These are phyloP conservation scores for Chrosomus eos DNA, from an alignment of 2,797 vertebrate species.

Conservation along the genomic window DNA sequence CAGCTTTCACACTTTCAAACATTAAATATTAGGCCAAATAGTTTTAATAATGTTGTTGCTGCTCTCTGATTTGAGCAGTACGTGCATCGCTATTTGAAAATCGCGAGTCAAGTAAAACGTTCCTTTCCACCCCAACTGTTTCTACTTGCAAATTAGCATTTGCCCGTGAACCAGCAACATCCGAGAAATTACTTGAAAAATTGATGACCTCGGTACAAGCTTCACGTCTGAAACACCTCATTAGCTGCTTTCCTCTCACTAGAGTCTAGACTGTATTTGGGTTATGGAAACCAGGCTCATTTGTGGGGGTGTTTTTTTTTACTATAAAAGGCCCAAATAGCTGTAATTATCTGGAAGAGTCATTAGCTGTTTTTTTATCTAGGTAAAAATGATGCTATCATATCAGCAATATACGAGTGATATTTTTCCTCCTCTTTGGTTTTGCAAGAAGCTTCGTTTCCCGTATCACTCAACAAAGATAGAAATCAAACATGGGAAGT, in stretches of 20 bases:
- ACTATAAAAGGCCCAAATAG: conserved; percentile 45
- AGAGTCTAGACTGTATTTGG: conserved; percentile 19
- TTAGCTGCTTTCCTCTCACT: conserved; percentile 45
- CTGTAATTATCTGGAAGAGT: conserved; percentile 51
- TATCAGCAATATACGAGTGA: neutral
- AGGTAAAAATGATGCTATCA: neutral
- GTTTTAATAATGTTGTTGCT: neutral
- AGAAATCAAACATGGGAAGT: conserved; percentile 45
- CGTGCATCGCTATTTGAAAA: neutral
- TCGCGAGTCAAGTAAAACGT: conserved; percentile 6
- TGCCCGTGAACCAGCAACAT: conserved; percentile 33
- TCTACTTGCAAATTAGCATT: conserved; percentile 43
- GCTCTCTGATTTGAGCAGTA: neutral
- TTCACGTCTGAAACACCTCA: conserved; percentile 49
- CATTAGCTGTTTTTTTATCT: conserved; percentile 29
- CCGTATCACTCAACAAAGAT: conserved; percentile 8
- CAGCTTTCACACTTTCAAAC: neutral
- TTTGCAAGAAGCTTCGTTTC: neutral
- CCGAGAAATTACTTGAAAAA: conserved; percentile 47
- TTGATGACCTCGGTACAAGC: conserved; percentile 44
- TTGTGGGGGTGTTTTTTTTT: conserved; percentile 7
- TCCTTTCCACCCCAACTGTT: neutral
- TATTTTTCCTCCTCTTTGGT: neutral
- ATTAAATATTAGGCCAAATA: neutral
- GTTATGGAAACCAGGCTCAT: conserved; percentile 30